Evolutionary conservation across 2,113 vertebrate genomes (phyloP).

Genomic region (Tympanuchus pallidicinctus): DNA sequence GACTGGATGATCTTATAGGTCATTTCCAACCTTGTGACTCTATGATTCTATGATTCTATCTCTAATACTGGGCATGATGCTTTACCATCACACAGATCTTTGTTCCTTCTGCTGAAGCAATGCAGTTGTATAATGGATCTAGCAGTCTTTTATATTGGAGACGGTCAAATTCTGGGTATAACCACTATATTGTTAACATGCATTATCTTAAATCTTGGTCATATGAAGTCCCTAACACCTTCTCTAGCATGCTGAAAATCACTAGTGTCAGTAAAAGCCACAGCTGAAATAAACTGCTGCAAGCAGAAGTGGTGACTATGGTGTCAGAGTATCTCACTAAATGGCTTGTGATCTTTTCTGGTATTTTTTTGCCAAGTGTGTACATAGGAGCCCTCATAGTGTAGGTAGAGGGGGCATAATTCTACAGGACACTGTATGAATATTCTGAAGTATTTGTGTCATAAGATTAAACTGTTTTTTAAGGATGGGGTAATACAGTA

Average conservation of each 20-base stretch:
- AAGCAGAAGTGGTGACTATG: rapidly evolving
- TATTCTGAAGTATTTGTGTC: background rate
- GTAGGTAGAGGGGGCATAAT: background rate
- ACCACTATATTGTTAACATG: background rate
- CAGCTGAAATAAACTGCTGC: background rate
- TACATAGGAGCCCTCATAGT: background rate
- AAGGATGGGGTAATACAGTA: rapidly evolving
- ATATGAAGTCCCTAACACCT: background rate
- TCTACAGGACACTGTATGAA: background rate
- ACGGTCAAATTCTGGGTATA: background rate
- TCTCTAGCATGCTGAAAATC: background rate
- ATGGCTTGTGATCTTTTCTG: too few relatives aligned
- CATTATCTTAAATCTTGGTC: rapidly evolving
- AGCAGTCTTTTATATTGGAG: background rate
- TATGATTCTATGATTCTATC: background rate
- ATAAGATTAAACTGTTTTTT: background rate
- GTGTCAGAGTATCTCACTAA: background rate
- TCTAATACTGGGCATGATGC: background rate
- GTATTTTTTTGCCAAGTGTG: background rate
- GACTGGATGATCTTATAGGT: too few relatives aligned
- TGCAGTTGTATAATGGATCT: background rate
- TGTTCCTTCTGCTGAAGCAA: background rate
- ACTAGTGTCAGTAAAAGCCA: background rate
- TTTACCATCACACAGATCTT: background rate
- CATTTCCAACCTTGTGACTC: too few relatives aligned